These are phyloP conservation scores for Drosophila truncata DNA, from an alignment of 1,140 invertebrate species.

Conservation along the genomic window DNA sequence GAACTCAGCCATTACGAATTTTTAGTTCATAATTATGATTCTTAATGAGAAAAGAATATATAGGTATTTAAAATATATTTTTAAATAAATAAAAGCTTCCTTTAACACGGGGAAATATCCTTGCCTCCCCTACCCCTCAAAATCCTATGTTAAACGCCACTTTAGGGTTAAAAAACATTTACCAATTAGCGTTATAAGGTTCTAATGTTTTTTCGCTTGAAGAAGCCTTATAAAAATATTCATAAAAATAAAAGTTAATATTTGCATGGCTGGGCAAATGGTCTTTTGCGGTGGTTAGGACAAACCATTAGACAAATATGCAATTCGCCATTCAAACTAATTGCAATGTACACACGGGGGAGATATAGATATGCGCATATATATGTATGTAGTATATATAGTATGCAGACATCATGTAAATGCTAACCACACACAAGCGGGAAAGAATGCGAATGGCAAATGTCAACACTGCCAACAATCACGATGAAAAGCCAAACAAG, in stretches of 20 bases:
- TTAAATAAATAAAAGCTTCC: background rate
- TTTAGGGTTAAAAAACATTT: background rate
- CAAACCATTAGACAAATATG: conserved; percentile 18
- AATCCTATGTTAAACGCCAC: background rate
- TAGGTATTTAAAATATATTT: background rate
- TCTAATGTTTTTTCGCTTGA: background rate
- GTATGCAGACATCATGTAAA: conserved; percentile 19
- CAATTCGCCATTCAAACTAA: conserved; percentile 23
- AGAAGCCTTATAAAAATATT: conserved; percentile 9
- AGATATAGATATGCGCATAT: conserved; percentile 14
- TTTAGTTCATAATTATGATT: too few species aligned
- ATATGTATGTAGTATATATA: background rate
- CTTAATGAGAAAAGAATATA: background rate
- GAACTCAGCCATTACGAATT: too few species aligned
- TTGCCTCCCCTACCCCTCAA: background rate
- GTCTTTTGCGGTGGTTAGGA: conserved; percentile 4
- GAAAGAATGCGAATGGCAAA: conserved; percentile 9
- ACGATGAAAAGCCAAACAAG: conserved; percentile 12
- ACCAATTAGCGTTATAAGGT: background rate
- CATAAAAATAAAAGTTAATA: conserved; percentile 12
- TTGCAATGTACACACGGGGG: conserved; percentile 17
- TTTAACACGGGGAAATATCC: background rate
- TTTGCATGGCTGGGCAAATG: conserved; percentile 12
- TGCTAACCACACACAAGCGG: conserved; percentile 14
- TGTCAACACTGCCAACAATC: conserved; percentile 23